Conservation (phyloP, 2,888 invertebrate genomes). For the Cancer borealis region DNA sequence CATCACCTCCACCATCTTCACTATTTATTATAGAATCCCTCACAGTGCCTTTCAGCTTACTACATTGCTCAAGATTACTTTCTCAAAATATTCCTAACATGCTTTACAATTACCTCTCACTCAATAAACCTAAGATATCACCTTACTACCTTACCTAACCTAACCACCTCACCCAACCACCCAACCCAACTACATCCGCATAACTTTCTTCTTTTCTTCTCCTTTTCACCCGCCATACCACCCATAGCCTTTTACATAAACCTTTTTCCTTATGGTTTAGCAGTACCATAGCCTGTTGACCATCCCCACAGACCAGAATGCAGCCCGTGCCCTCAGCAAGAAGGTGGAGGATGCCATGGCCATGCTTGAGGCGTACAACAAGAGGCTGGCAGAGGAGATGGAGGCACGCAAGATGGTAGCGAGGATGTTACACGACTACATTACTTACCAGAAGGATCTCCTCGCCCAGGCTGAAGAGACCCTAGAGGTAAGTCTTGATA, state of each 20-base stretch:
- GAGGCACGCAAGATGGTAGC: slow-evolving; percentile 92
- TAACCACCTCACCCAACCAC: no score
- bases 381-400: slow-evolving; percentile 91
- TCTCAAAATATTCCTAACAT: no score
- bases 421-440: slow-evolving; percentile 92
- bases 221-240: background rate
- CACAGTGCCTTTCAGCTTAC: no score
- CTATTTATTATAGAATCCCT: background rate
- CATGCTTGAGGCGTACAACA: slow-evolving; percentile 93
- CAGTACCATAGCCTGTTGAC: background rate
- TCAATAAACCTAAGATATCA: no score
- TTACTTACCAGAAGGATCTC: slow-evolving; percentile 91
- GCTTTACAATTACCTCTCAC: no score
- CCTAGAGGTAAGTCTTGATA: slow-evolving; percentile 85
- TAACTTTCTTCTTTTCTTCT: no score
- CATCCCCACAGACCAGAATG: slow-evolving; percentile 29
- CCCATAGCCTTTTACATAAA: no score
- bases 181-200: no score
- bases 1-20: background rate
- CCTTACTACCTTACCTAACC: no score
- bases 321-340: slow-evolving; percentile 71
- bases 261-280: background rate
- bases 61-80: no score
- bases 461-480: slow-evolving; percentile 92
- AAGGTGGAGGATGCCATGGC: slow-evolving; percentile 92